These are phyloP conservation scores for Colinus virginianus DNA, from an alignment of 2,113 vertebrate genomes.

Conservation along the genomic window DNA sequence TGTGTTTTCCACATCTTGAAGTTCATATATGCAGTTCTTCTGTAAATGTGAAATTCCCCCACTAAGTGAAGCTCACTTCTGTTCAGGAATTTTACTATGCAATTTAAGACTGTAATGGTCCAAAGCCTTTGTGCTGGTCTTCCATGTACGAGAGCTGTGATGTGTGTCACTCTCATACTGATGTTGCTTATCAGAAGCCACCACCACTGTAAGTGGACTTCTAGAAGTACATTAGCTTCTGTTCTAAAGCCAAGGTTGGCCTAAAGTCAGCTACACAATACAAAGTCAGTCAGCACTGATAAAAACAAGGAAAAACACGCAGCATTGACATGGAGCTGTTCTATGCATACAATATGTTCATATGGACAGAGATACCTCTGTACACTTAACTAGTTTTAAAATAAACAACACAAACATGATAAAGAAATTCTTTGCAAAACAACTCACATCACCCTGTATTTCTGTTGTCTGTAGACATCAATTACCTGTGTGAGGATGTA, in stretches of 20 bases:
- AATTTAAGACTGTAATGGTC: not conserved
- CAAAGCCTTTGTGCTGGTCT: not conserved
- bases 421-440: not conserved
- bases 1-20: not conserved
- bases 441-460: not conserved
- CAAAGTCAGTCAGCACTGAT: not conserved
- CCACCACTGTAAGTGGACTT: not conserved
- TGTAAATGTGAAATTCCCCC: not conserved
- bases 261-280: not conserved
- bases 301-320: not conserved
- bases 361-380: not conserved
- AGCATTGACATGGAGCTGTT: not conserved
- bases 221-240: not conserved
- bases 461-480: not conserved
- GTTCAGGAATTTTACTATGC: no score
- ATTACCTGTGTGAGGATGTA: slow-evolving; percentile 98
- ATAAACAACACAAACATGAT: not conserved
- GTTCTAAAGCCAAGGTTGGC: not conserved
- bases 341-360: not conserved
- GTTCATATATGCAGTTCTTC: not conserved
- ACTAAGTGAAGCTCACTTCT: not conserved
- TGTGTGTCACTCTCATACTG: not conserved
- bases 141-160: not conserved
- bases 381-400: not conserved
- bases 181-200: not conserved